Percentiles rank a stretch among this genome's conserved stretches.
phyloP scores from a whole-genome alignment of 2,797 vertebrate species.

The Alcedo quadribrachys region DNA sequence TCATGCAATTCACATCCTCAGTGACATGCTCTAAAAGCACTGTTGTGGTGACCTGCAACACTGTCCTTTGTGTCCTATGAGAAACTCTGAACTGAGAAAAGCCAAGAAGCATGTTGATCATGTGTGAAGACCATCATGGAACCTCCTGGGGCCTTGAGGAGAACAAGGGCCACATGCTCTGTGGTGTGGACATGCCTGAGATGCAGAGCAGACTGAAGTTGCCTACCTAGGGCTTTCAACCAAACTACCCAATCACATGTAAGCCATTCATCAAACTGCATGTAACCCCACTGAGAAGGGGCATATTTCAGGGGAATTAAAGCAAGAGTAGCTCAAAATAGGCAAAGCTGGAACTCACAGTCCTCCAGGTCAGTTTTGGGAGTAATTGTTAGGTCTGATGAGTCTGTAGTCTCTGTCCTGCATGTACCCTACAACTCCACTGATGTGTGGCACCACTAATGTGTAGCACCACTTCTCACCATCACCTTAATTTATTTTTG shows the following conservation, averaged over 20 bases:
- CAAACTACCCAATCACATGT: background rate
- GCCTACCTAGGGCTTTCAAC: background rate
- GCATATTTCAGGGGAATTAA: background rate
- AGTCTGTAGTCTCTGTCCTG: background rate
- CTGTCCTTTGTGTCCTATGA: background rate
- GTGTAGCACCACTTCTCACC: background rate
- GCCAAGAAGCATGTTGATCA: background rate
- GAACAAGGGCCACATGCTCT: background rate
- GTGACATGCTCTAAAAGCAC: fast-evolving
- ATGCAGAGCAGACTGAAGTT: background rate
- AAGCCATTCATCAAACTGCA: background rate
- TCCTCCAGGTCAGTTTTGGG: background rate
- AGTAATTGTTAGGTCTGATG: background rate
- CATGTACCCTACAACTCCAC: background rate
- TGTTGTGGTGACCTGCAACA: background rate
- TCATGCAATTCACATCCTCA: background rate
- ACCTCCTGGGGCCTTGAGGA: background rate
- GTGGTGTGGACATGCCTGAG: background rate
- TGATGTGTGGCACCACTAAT: background rate
- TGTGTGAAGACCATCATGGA: background rate
- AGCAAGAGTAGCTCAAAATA: background rate
- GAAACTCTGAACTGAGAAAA: background rate
- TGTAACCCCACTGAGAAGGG: background rate
- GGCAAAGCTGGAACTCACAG: background rate
- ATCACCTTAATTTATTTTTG: background rate